phyloP scores from a whole-genome alignment of 2,888 invertebrate genomes.

The Drosophila falleni region DNA sequence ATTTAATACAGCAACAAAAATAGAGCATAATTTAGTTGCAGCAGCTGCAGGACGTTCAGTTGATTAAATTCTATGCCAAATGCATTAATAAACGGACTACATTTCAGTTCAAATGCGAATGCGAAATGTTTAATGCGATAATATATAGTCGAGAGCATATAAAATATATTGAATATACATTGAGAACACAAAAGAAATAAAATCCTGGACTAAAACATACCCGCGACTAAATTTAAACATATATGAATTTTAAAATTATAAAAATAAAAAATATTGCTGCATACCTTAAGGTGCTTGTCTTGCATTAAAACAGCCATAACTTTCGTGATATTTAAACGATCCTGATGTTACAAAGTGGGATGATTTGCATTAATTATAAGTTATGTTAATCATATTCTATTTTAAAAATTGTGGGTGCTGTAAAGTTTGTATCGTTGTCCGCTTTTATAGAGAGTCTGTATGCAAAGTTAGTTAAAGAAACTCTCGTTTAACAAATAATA shows the following conservation, averaged over 20 bases:
- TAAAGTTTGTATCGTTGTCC: too few relatives aligned
- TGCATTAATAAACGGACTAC: conserved; percentile 23
- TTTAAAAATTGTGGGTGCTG: too few relatives aligned
- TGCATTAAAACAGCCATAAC: neutral
- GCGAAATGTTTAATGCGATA: conserved; percentile 47
- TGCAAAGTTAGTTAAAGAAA: too few relatives aligned
- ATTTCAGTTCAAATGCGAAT: conserved; percentile 35
- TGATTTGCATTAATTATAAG: too few relatives aligned
- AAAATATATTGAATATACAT: conserved; percentile 35
- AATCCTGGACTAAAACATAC: neutral
- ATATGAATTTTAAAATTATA: neutral
- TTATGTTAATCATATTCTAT: too few relatives aligned
- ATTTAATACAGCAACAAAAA: conserved; percentile 49
- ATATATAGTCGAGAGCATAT: conserved; percentile 18
- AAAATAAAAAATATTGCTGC: too few relatives aligned
- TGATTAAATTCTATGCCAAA: conserved; percentile 51
- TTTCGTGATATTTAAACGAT: neutral
- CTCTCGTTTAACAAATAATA: neutral
- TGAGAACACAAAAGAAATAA: conserved; percentile 3
- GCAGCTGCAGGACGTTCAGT: conserved; percentile 33
- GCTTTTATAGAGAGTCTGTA: too few relatives aligned
- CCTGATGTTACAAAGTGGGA: too few relatives aligned
- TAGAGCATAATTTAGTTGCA: conserved; percentile 40
- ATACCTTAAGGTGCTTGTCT: neutral
- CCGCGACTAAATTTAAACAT: neutral